Evolutionary conservation across 1,140 invertebrate genomes (phyloP), one percentile per base, ranked within the genome.

Genomic region (Dreissena polymorpha): DNA sequence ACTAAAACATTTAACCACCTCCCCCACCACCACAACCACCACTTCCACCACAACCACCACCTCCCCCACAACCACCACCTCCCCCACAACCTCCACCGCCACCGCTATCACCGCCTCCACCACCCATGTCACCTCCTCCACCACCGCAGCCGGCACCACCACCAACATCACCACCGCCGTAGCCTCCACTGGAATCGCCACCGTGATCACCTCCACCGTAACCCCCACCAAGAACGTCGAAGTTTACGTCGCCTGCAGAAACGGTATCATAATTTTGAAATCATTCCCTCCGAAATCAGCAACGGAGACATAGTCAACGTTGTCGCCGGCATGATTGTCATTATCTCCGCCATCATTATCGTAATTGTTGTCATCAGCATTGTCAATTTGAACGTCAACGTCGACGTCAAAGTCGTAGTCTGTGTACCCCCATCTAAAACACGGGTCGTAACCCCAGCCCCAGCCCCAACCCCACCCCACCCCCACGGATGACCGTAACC

Each of bases 391-490:
- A 7, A 68, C 51, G 50, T 78, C 64, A 3, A 79, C 51, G 23
- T 70, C 50, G 39, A 68, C 51, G 55, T 79, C 67, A 50, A 55
- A 57, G 57, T 79, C 76, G 71, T 79, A 79, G 65, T 79, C 76
- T 23, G 49, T 50, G 63, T 79, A 79, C 10, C 76, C 76, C 76
- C 76, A 79, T 10, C 76, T 65, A 70, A 60, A 79, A 63, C 76
- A 70, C 13, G 76, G 68, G 23, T 79, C 23, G 57, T 79, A 79
- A 57, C 67, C 76, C 76, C 76, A 79, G 18, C 76, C 76, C 76
- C 76, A 79, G 13, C 76, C 76, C 76, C 76, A 79, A n/a, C 76
- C 76, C 51, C 65, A n/a, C n/a, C n/a, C n/a, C n/a, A 79, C 0
- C 76, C 76, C 76, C 76, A 79, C 3, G 76, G 76, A 5, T 53